Evolutionary conservation across 2,113 vertebrate genomes (phyloP), one percentile per base, ranked within the genome.

Genomic region (Carassius carassius): DNA sequence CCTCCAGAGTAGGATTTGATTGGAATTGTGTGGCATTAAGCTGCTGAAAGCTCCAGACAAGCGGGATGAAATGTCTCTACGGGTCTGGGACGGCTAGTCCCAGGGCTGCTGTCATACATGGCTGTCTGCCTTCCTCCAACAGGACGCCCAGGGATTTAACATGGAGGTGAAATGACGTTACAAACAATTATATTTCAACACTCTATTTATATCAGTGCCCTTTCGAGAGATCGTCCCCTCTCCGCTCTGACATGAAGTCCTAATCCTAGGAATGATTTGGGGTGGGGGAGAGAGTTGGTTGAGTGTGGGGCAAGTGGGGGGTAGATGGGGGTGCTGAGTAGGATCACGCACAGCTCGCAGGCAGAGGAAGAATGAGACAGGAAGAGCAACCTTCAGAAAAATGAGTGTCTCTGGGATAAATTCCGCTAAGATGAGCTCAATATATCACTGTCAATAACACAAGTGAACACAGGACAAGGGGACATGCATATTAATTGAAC

Each of bases 401-500:
- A 96, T 94, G 94, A 94, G 94, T 86, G 88, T 96, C 93, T 96
- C 92, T 94, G 94, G 94, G 93, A 96, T 94, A 96, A 96, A 96
- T 96, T 96, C 93, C 92, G 92, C 92, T 92, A 89, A 95, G 95
- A 96, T 96, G 93, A 97, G 95, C 95, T 96, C 96, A 96, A 97
- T 99, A 97, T 95, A 96, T 99, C 98, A 99, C 95, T 93, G 97
- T 97, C 98, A 96, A 95, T 96, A 96, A 95, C 90, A 87, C 94
- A 89, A 91, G 95, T 95, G 94, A 96, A 95, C 93, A 95, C 93
- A 92, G 94, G 91, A 87, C 94, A 94, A 94, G 94, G 94, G 96
- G 94, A 96, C 96, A 97, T 97, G 96, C 96, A 99, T 97, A 98
- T 98, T 98, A 97, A 99, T 98, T 97, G 97, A 97, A 99, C 98